Evolutionary conservation across 2,113 vertebrate genomes (phyloP).

Genomic region (Rhizomys pruinosus): DNA sequence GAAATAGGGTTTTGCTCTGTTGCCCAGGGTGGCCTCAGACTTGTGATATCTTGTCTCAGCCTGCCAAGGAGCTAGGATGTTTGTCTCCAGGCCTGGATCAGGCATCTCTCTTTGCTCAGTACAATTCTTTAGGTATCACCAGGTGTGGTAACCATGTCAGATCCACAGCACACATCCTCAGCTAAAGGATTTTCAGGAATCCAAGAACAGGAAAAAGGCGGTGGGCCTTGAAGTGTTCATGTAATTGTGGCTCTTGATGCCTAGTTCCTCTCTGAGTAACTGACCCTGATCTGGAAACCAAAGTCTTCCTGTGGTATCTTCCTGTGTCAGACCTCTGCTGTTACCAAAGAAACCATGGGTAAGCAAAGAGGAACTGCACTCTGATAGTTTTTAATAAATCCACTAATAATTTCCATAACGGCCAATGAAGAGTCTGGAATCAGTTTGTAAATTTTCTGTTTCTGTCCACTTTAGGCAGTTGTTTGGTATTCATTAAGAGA

Average conservation of each 20-base stretch:
- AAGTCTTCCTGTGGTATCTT: no score
- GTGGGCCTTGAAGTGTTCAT: no score
- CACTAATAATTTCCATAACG: slow-evolving; percentile 19
- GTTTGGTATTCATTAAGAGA: neutral
- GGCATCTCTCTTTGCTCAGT: neutral
- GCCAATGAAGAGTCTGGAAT: neutral
- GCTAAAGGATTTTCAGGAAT: neutral
- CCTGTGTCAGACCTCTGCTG: no score
- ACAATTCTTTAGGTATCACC: neutral
- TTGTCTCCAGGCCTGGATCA: neutral
- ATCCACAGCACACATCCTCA: neutral
- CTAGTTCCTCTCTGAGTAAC: no score
- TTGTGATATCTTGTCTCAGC: neutral
- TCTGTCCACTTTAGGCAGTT: neutral
- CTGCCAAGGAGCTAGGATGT: neutral
- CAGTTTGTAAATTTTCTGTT: neutral
- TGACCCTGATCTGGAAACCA: no score
- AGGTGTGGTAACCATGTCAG: no score
- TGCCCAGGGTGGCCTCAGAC: neutral
- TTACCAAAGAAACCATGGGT: no score
- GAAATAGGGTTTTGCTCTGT: neutral
- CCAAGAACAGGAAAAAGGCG: no score
- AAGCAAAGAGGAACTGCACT: neutral
- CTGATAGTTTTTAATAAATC: neutral
- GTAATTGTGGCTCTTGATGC: no score